These are phyloP conservation scores for Cheilosia soror DNA, from an alignment of 2,888 invertebrate genomes.

Conservation along the genomic window DNA sequence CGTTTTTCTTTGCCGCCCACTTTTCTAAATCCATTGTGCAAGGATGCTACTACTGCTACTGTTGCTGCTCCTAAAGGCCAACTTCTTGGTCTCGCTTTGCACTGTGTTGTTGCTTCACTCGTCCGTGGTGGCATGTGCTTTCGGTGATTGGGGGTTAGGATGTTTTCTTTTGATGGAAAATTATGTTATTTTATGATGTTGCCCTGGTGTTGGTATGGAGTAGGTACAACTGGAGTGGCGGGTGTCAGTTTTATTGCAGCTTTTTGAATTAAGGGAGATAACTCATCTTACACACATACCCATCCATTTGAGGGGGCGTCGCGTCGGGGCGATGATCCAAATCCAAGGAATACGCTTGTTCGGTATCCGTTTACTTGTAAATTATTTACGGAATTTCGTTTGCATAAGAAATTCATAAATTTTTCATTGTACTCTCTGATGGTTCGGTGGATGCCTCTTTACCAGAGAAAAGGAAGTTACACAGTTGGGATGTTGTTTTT, in stretches of 20 bases:
- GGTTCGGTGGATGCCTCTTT: background rate
- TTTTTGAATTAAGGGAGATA: slow-evolving; percentile 42
- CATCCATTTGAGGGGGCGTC: too few relatives aligned
- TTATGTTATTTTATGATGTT: slow-evolving; percentile 69
- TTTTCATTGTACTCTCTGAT: slow-evolving; percentile 24
- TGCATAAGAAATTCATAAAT: slow-evolving; percentile 66
- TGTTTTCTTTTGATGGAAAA: slow-evolving; percentile 68
- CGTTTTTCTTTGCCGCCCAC: slow-evolving; percentile 1
- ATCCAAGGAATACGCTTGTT: slow-evolving; percentile 8
- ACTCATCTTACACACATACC: slow-evolving; percentile 34
- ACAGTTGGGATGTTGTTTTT: slow-evolving; percentile 5
- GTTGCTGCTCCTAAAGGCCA: slow-evolving; percentile 39
- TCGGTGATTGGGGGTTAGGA: background rate
- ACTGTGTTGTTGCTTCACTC: slow-evolving; percentile 19
- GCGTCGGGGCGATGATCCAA: background rate
- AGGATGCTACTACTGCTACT: slow-evolving; percentile 37
- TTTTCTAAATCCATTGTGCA: slow-evolving; percentile 54
- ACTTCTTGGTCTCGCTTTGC: slow-evolving; percentile 44
- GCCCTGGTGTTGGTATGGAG: background rate
- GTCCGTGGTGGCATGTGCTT: background rate
- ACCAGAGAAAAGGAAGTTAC: background rate
- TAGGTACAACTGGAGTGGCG: slow-evolving; percentile 20
- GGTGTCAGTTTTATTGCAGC: slow-evolving; percentile 69
- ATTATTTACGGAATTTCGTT: slow-evolving; percentile 61
- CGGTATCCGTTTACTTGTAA: slow-evolving; percentile 21